Base-by-base conservation (phyloP, 2,113 vertebrate species). In the Atherinomorus stipes region DNA sequence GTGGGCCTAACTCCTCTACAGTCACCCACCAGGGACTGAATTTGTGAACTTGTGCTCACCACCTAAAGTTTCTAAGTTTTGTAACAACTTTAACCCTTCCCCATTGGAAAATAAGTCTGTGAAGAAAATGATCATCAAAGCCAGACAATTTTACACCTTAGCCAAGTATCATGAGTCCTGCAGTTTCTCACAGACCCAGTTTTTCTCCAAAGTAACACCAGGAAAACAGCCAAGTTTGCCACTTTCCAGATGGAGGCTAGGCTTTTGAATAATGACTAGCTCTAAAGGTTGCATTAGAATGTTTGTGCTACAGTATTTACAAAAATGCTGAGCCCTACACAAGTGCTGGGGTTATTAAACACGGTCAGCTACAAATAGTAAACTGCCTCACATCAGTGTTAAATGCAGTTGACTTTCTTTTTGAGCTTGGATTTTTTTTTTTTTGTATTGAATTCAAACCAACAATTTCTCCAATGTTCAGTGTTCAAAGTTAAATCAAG, bases 101-200 rank as follows among this genome's bases (percentile, higher is more conserved):
- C 77, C 74, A 53, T 52, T 85, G 85, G 90, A 71, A 71, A 74
- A 64, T 49, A 42, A 62, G 80, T 61, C 79, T 83, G 88, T 68
- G 81, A 90, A 90, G 87, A 93, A 93, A 93, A 83, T 90, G 82
- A 92, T 92, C 71, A 88, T 87, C 83, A 76, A 90, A 91, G 88
- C 90, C 90, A 93, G 90, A 91, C 88, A 91, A 91, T 92, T 94
- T 91, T 92, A 94, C 93, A 93, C 91, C 88, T 93, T 91, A 86
- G 90, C 90, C 90, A 92, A 92, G 92, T 88, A 90, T 89, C 91
- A 89, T 71, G 70, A 91, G 86, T 93, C 90, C 87, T 91, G 90
- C 88, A 92, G 83, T 93, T 93, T 94, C 91, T 91, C 90, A 92
- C 91, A 90, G 89, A 86, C 90, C 85, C 88, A 91, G 85, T 93